Evolutionary conservation across 2,113 vertebrate genomes (phyloP), one percentile per base, ranked within the genome.

Genomic region (Festucalex cinctus): DNA sequence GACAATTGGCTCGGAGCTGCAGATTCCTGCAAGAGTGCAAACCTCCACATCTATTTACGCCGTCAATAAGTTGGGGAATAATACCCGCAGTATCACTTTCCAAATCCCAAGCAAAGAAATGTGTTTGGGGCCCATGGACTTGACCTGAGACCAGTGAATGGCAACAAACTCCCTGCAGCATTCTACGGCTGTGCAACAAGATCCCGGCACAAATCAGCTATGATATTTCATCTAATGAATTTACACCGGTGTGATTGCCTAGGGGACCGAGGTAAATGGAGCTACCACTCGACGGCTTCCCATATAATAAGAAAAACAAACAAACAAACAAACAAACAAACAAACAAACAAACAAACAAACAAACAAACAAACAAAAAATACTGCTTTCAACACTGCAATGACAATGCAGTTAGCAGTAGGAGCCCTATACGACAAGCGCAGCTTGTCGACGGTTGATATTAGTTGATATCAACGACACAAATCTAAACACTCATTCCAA

Each of bases 1-100:
- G 90, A 92, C 92, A 93, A 92, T 92, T 93, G 92, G 88, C 87
- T 88, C 85, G 37, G 83, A 81, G 84, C 80, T 71, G 62, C 65
- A 71, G 62, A 54, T 70, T 57, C 74, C 12, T 54, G 69, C 0
- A 79, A 88, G 86, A 85, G 77, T 58, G 24, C 69, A 73, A 63
- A 74, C 75, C 68, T 32, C 66, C 75, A 82, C 72, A 81, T 82
- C 75, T 74, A 74, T 74, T 75, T 63, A 72, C 72, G 53, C 59
- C 64, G 16, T 83, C 80, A 75, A 68, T 69, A 75, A 63, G 48
- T 70, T 70, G 35, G 71, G 71, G 77, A 61, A 76, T 56, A 69
- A 79, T 65, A 60, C n/a, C 36, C 65, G 28, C 7, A 73, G 61
- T 63, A 74, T 79, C 66, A 51, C 74, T 78, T 83, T 75, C 71